phyloP scores from a whole-genome alignment of 1,140 invertebrate genomes.

The Caenorhabditis inopinata region DNA sequence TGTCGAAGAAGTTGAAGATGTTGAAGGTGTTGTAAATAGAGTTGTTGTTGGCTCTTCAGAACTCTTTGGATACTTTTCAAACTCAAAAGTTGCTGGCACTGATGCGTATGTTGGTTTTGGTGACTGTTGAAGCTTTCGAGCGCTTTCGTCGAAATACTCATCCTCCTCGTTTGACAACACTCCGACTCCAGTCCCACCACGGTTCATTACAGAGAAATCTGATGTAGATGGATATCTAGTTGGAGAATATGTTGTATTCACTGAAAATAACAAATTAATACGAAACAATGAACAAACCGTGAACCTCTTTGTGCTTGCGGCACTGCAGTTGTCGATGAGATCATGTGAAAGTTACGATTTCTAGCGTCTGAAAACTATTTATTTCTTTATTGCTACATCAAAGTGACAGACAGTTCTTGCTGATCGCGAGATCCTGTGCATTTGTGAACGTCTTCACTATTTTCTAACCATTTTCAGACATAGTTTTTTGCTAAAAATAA shows the following conservation, averaged over 20 bases:
- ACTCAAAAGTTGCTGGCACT: slow-evolving; percentile 2
- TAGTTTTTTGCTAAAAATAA: too few relatives aligned
- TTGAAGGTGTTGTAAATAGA: not conserved
- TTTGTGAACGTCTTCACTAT: too few relatives aligned
- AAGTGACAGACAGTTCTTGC: too few relatives aligned
- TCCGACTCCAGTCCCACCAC: not conserved
- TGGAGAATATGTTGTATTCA: not conserved
- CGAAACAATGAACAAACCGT: not conserved
- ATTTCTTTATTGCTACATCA: too few relatives aligned
- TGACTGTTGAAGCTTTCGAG: not conserved
- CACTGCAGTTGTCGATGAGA: not conserved
- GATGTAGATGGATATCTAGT: not conserved
- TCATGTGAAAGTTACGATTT: not conserved
- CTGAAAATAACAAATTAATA: not conserved
- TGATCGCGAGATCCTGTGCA: too few relatives aligned
- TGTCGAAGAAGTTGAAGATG: slow-evolving; percentile 13
- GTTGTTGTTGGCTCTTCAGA: not conserved
- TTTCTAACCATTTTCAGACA: too few relatives aligned
- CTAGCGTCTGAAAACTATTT: not conserved
- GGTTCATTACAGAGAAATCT: not conserved
- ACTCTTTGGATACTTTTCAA: slow-evolving; percentile 11
- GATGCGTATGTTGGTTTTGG: slow-evolving; percentile 16
- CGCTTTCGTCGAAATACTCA: not conserved
- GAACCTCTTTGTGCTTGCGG: not conserved
- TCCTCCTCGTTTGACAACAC: not conserved